Evolutionary conservation across 2,888 invertebrate genomes (phyloP), one percentile per base, ranked within the genome.

Genomic region (Trichogramma dendrolimi): DNA sequence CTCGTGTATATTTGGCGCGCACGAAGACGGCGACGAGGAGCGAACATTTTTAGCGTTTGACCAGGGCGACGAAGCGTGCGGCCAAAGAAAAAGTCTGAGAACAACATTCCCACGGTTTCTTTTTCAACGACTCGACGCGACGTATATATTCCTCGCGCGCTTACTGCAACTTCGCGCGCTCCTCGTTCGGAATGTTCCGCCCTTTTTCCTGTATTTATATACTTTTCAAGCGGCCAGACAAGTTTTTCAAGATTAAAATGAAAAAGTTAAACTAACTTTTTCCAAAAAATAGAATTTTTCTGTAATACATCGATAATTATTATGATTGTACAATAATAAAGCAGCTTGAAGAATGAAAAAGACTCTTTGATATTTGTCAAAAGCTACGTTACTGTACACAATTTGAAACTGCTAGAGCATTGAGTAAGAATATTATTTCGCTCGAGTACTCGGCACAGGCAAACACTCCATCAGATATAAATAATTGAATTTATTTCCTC

Each of bases 1-100:
- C 43, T 43, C 4, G 38, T 42, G 14, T 14, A 14, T 14, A 14
- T 14, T n/a, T n/a, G n/a, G n/a, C n/a, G n/a, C 2, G 2, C 14
- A 14, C 14, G 1, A 14, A 1, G 14, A 14, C 14, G 14, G 14
- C 14, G 7, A 14, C 46, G 5, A 55, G 50, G 39, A 40, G 55
- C 10, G 43, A 60, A 55, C 14, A 14, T 60, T 60, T 55, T 51
- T 51, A 55, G 55, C 14, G 46, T 38, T 6, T 51, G 60, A 60
- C 42, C 39, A 14, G 14, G 14, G 14, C 14, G 14, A 14, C 14
- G 14, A 14, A 14, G 14, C 14, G 14, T 2, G 14, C 14, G 14
- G 14, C 14, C 14, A 14, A 14, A 53, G 14, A 49, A 43, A 48
- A 47, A 54, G 48, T 46, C 48, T 55, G 41, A 14, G 14, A 14